Percentiles rank a stretch among this genome's conserved stretches.
These are phyloP conservation scores for Corapipo altera DNA, from an alignment of 2,113 vertebrate genomes.

Conservation along the genomic window DNA sequence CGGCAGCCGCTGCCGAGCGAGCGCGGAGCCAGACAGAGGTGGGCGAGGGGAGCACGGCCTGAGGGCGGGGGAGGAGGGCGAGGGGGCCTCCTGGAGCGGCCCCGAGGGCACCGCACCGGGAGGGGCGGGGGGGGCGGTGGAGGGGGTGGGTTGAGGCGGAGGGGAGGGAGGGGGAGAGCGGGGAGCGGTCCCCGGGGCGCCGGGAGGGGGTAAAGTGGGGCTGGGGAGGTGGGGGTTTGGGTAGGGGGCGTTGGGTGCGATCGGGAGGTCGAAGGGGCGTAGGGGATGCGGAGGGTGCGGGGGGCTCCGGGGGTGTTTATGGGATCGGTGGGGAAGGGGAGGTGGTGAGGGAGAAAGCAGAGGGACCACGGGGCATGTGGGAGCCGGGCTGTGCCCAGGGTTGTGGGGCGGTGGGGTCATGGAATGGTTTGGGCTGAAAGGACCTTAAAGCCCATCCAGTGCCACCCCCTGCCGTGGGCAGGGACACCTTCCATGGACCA, in stretches of 20 bases:
- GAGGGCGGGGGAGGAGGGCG: not conserved
- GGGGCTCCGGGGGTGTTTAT: too few species aligned
- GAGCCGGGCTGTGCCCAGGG: not conserved
- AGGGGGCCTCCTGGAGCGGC: not conserved
- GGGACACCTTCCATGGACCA: accelerated
- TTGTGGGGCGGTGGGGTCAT: accelerated
- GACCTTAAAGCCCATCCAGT: accelerated
- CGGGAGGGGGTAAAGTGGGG: not conserved
- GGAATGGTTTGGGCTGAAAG: not conserved
- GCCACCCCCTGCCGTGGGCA: not conserved
- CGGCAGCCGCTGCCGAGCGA: constrained; percentile 44
- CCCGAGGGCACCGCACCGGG: too few species aligned
- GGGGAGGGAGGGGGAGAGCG: too few species aligned
- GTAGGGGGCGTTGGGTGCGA: too few species aligned
- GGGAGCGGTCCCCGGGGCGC: too few species aligned
- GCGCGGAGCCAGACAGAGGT: not conserved
- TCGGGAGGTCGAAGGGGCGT: not conserved
- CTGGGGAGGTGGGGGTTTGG: too few species aligned
- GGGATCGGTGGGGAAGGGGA: not conserved
- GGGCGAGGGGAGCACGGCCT: not conserved
- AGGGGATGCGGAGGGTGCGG: accelerated
- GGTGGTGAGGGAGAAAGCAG: not conserved
- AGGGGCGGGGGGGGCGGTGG: too few species aligned
- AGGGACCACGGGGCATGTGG: accelerated
- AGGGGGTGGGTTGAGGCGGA: not conserved